Evolutionary conservation across 2,888 invertebrate species (phyloP).

Genomic region (Pyrrhia umbra): DNA sequence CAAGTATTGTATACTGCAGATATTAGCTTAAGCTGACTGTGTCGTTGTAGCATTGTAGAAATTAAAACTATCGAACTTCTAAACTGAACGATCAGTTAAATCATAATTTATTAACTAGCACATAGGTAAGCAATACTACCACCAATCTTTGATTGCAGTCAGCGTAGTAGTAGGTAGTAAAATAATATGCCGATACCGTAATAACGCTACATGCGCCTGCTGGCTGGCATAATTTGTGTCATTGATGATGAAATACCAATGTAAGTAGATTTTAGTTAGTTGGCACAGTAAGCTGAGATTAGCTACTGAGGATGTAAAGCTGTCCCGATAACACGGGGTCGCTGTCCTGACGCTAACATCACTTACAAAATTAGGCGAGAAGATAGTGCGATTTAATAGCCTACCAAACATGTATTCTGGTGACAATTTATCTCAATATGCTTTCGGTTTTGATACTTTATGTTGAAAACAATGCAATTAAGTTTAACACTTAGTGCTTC

Average conservation of each 20-base stretch:
- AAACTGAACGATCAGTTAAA: background rate
- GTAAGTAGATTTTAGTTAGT: conserved; percentile 44
- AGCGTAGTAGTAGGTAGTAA: background rate
- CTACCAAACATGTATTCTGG: conserved; percentile 44
- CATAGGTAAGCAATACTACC: background rate
- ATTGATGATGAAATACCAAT: conserved; percentile 44
- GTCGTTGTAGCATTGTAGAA: too few relatives aligned
- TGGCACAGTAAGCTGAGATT: conserved; percentile 59
- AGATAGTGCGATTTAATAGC: conserved; percentile 66
- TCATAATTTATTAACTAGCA: background rate
- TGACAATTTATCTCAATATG: conserved; percentile 13
- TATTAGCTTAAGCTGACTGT: too few relatives aligned
- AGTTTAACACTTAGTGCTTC: too few relatives aligned
- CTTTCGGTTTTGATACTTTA: too few relatives aligned
- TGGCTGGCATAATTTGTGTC: background rate
- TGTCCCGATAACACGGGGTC: conserved; percentile 75
- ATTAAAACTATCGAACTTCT: too few relatives aligned
- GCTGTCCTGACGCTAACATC: conserved; percentile 75
- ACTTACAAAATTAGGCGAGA: conserved; percentile 74
- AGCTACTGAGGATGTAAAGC: conserved; percentile 63
- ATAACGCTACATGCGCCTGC: background rate
- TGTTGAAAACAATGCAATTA: too few relatives aligned
- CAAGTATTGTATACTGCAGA: too few relatives aligned
- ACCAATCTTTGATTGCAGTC: background rate
- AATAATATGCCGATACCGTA: conserved; percentile 13